Percentiles rank a stretch among this genome's conserved stretches.
Conservation (phyloP, 2,113 vertebrate species). For the Oreocharis arfaki region DNA sequence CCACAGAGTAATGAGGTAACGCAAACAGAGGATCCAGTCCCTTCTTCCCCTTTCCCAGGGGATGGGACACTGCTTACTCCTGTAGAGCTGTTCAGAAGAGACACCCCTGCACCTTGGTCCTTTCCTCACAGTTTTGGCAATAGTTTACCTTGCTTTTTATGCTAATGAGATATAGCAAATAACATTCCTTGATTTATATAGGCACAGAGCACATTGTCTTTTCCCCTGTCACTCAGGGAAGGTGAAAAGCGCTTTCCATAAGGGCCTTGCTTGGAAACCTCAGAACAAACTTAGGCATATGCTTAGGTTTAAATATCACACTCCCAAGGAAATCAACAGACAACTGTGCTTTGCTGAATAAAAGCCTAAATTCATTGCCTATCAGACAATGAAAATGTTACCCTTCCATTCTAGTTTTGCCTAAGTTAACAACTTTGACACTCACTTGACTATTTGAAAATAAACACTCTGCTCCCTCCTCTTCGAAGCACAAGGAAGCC, state of each 20-base stretch:
- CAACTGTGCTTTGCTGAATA: not conserved
- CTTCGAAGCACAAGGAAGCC: accelerated
- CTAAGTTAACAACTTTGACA: not conserved
- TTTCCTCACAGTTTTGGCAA: not conserved
- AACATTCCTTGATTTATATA: not conserved
- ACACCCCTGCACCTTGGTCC: not conserved
- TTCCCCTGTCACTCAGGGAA: not conserved
- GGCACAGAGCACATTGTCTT: not conserved
- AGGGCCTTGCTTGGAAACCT: not conserved
- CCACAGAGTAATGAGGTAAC: accelerated
- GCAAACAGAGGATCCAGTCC: not conserved
- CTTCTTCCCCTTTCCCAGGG: not conserved
- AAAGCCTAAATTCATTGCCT: not conserved
- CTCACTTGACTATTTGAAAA: not conserved
- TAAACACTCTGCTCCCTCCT: not conserved
- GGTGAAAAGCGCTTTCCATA: not conserved
- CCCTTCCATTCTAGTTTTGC: not conserved
- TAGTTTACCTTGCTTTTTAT: not conserved
- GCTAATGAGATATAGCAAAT: not conserved
- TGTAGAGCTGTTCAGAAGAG: not conserved
- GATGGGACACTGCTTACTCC: not conserved
- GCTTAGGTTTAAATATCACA: not conserved
- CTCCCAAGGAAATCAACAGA: not conserved
- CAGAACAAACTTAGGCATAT: not conserved
- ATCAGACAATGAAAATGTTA: not conserved